phyloP scores from a whole-genome alignment of 2,113 vertebrate genomes.

The Bubo bubo region DNA sequence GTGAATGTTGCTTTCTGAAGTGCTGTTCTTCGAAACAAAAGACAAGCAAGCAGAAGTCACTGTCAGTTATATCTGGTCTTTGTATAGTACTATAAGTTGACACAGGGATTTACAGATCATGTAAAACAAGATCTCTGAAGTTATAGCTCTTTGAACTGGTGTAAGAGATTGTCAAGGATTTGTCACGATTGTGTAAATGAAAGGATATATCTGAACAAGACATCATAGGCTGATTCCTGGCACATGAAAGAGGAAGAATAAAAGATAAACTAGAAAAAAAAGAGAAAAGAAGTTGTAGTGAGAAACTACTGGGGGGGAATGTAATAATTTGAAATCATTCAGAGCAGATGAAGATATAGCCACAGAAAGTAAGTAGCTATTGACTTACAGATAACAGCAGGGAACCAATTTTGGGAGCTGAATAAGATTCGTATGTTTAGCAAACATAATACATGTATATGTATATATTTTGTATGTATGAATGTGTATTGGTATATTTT shows the following conservation, averaged over 20 bases:
- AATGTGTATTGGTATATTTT: background rate
- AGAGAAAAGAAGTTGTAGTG: background rate
- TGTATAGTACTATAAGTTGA: background rate
- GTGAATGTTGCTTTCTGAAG: constrained; percentile 5
- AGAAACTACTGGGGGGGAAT: background rate
- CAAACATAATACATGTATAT: background rate
- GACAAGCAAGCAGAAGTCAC: background rate
- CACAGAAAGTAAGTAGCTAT: background rate
- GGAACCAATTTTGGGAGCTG: background rate
- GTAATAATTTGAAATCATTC: background rate
- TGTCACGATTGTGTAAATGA: background rate
- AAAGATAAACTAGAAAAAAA: background rate
- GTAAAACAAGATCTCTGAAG: background rate
- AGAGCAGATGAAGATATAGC: background rate
- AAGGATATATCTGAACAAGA: background rate
- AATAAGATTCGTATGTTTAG: background rate
- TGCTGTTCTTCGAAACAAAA: background rate
- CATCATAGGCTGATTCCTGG: background rate
- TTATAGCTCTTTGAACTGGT: background rate
- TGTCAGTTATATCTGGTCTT: background rate
- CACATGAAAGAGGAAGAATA: background rate
- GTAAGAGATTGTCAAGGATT: background rate
- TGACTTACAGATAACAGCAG: background rate
- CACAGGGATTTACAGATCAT: background rate
- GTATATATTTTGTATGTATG: background rate